Percentiles rank a stretch among this genome's conserved stretches.
phyloP scores from a whole-genome alignment of 2,888 invertebrate genomes.

The Pyrocoelia pectoralis region DNA sequence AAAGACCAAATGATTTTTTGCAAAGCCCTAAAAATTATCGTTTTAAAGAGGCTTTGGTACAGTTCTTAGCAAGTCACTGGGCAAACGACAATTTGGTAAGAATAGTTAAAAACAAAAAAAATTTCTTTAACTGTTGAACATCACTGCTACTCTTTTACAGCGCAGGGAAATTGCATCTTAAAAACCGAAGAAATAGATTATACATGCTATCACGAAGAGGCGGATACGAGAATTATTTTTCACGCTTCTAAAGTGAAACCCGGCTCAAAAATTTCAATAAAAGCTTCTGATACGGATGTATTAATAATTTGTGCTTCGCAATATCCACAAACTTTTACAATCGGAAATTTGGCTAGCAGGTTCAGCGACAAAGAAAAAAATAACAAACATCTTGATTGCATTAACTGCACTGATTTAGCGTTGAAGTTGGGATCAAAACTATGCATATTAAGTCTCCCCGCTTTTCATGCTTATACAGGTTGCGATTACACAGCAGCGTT shows the following conservation, averaged over 20 bases:
- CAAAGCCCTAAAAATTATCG: too few relatives aligned
- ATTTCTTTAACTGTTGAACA: too few relatives aligned
- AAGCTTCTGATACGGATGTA: conserved; percentile 36
- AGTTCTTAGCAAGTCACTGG: too few relatives aligned
- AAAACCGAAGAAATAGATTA: too few relatives aligned
- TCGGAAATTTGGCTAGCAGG: conserved; percentile 19
- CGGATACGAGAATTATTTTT: too few relatives aligned
- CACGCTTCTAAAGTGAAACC: conserved; percentile 26
- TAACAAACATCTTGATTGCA: conserved; percentile 36
- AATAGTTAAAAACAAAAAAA: too few relatives aligned
- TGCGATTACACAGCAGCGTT: conserved; percentile 39
- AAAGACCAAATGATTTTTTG: too few relatives aligned
- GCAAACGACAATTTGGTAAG: too few relatives aligned
- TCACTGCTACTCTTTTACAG: too few relatives aligned
- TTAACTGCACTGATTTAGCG: conserved; percentile 43
- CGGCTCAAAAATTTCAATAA: conserved; percentile 32
- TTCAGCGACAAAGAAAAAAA: conserved; percentile 17
- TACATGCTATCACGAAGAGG: too few relatives aligned
- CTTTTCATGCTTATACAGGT: conserved; percentile 42
- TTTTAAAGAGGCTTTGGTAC: too few relatives aligned
- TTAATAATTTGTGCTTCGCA: conserved; percentile 34
- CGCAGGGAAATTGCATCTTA: too few relatives aligned
- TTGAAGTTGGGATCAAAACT: conserved; percentile 37
- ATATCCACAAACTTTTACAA: conserved; percentile 25
- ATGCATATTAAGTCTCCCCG: conserved; percentile 39